These are phyloP conservation scores for Enteromius argenteus DNA, from an alignment of 2,797 vertebrate species.

Conservation along the genomic window DNA sequence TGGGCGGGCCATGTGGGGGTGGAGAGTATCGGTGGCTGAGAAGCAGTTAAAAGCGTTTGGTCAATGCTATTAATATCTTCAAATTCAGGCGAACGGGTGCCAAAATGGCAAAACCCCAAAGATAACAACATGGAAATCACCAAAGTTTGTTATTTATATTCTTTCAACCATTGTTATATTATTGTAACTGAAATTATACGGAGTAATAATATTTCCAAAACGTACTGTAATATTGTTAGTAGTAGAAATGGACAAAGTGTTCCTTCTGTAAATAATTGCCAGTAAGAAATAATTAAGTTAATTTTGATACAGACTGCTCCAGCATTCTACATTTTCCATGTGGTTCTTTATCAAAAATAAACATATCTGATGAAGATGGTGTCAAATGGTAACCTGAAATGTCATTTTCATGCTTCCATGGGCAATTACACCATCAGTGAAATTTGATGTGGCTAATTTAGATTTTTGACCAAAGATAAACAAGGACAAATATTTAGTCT, in stretches of 20 bases:
- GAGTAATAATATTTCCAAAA: not conserved
- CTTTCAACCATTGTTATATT: not conserved
- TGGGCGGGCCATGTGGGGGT: constrained; percentile 46
- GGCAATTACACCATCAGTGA: not conserved
- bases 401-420: too few relatives aligned
- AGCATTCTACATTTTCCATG: not conserved
- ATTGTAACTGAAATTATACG: not conserved
- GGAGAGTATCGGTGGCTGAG: constrained; percentile 51
- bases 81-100: not conserved
- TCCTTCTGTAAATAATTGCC: not conserved
- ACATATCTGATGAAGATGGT: not conserved
- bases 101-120: not conserved
- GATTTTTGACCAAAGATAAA: not conserved
- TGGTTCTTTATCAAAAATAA: not conserved
- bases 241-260: not conserved
- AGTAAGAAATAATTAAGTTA: not conserved
- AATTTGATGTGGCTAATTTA: not conserved
- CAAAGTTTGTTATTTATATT: not conserved
- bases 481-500: not conserved
- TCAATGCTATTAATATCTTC: constrained; percentile 12
- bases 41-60: constrained; percentile 46
- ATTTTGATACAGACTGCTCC: not conserved
- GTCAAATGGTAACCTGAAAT: not conserved
- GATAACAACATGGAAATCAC: not conserved
- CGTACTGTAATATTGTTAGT: not conserved